A percentile compares a stretch with the other conserved stretches of the same genome.
Conservation (phyloP, 2,888 invertebrate species). For the Malacosoma neustria region DNA sequence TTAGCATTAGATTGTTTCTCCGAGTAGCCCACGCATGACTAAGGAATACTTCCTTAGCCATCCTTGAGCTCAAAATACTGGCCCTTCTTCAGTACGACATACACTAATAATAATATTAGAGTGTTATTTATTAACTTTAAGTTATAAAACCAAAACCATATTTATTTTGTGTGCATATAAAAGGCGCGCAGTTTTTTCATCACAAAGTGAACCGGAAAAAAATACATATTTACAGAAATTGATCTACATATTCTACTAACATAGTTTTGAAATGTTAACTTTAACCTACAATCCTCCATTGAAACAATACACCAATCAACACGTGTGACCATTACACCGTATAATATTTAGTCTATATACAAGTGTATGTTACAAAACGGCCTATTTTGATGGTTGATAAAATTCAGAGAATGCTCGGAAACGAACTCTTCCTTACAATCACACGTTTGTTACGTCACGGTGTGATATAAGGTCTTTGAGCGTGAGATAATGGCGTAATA, state of each 20-base stretch:
- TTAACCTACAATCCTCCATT: neutral
- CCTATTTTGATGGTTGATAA: slow-evolving; percentile 9
- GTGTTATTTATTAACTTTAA: no score
- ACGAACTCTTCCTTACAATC: slow-evolving; percentile 9
- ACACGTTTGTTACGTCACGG: slow-evolving; percentile 10
- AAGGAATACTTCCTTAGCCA: no score
- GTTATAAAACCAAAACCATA: no score
- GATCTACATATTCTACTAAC: neutral
- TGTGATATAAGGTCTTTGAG: slow-evolving; percentile 12
- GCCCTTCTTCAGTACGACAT: no score
- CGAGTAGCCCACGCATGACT: no score
- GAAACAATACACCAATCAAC: neutral
- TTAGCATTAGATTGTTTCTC: no score
- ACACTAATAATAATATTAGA: no score
- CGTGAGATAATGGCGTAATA: neutral
- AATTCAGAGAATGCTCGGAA: slow-evolving; percentile 13
- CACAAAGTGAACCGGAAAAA: no score
- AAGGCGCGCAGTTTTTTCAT: no score
- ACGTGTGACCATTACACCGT: slow-evolving; percentile 7
- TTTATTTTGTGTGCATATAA: no score
- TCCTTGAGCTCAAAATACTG: no score
- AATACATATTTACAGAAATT: no score
- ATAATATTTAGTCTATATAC: slow-evolving; percentile 4
- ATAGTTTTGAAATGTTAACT: neutral
- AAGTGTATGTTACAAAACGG: slow-evolving; percentile 10